phyloP scores from a whole-genome alignment of 2,113 vertebrate genomes.

The Jacana jacana region DNA sequence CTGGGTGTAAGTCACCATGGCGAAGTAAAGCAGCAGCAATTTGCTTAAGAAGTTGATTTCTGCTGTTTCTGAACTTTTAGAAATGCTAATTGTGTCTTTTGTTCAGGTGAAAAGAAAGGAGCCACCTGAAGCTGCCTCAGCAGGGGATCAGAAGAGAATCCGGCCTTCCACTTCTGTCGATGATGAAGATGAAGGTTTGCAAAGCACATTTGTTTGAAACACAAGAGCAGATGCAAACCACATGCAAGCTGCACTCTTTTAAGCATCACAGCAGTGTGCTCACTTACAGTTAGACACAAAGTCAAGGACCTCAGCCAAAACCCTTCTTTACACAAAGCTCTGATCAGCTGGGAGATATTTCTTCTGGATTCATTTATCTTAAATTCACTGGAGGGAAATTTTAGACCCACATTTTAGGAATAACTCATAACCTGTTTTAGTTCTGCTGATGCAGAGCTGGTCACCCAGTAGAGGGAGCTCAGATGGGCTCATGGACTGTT shows the following conservation, averaged over 20 bases:
- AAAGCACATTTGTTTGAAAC: constrained; percentile 25
- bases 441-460: not conserved
- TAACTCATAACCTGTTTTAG: not conserved
- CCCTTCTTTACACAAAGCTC: not conserved
- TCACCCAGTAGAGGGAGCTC: constrained; percentile 52
- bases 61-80: constrained; percentile 34
- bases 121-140: constrained; percentile 85
- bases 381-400: not conserved
- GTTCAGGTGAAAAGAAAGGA: constrained; percentile 95
- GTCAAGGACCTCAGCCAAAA: not conserved
- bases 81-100: constrained; percentile 65
- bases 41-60: constrained; percentile 53
- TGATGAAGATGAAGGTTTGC: constrained; percentile 95
- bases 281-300: not conserved
- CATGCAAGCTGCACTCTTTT: constrained; percentile 15
- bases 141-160: constrained; percentile 90
- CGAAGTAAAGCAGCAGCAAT: not conserved
- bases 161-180: constrained; percentile 90
- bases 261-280: constrained; percentile 13
- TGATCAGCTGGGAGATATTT: not conserved
- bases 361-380: not conserved
- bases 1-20: not conserved
- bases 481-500: not conserved
- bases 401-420: not conserved
- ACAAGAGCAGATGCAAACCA: constrained; percentile 17